Evolutionary conservation across 2,797 vertebrate genomes (phyloP), one percentile per base, ranked within the genome.

Genomic region (Phataginus tetradactyla): DNA sequence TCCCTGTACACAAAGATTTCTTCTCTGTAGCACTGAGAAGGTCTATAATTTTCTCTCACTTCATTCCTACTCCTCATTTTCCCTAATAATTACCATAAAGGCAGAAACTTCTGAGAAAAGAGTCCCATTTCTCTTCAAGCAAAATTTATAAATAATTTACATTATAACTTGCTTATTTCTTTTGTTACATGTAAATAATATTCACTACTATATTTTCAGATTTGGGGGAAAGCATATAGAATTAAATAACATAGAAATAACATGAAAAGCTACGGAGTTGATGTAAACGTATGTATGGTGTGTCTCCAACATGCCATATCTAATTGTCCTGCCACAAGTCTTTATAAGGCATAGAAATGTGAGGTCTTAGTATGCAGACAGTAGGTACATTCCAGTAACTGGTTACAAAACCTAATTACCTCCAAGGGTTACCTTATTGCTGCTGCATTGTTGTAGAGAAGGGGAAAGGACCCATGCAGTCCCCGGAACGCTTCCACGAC

Each of bases 51-150:
- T 96, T 91, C 93, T 71, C 90, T 91, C 25, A 29, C 17, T 29
- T 79, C 55, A 34, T 77, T 21, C 37, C 53, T 39, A 49, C 32
- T 68, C 14, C 66, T 91, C 72, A 61, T 91, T 92, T 95, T 94
- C 86, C 90, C 77, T 85, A 25, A 93, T 63, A 94, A 92, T 94
- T 78, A 92, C 21, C 77, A 3, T 4, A 96, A 96, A 96, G 92
- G 64, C 91, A 91, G 97, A 90, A 95, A 89, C 64, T 69, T 86
- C 91, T 63, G 68, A 71, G 14, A 66, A 45, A 45, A 45, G n/a
- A 25, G 77, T n/a, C 45, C 18, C 42, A 45, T 39, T 92, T 49
- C 21, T 53, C 83, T 53, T 10, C 5, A 1, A 14, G 55, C n/a
- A 83, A 83, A 94, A 92, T 72, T 63, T 91, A 78, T 92, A 94